Conservation (phyloP, 2,888 invertebrate species). For the Lissocephala sabroskyi region DNA sequence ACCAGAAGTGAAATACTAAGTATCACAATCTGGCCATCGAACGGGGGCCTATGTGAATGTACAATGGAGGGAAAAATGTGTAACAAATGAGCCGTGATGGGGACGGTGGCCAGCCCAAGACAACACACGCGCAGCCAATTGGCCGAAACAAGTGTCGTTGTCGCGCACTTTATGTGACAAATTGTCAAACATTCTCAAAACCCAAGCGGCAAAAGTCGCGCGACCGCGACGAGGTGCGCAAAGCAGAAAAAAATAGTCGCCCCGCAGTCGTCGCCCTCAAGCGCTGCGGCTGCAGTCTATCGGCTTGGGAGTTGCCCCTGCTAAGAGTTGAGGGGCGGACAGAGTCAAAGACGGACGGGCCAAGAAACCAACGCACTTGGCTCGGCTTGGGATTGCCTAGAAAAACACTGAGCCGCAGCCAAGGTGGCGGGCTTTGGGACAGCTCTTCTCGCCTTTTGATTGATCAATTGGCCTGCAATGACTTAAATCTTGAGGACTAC, state of each 20-base stretch:
- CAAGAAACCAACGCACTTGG: too few species aligned
- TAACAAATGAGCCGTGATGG: constrained; percentile 52
- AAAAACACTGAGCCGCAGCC: too few species aligned
- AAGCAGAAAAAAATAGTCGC: background rate
- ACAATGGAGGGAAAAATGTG: constrained; percentile 31
- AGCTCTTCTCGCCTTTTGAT: too few species aligned
- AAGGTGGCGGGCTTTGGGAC: too few species aligned
- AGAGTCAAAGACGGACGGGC: constrained; percentile 40
- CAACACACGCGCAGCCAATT: constrained; percentile 10
- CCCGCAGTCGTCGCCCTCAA: too few species aligned
- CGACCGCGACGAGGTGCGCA: constrained; percentile 7
- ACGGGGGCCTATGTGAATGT: constrained; percentile 21
- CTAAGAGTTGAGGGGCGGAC: constrained; percentile 51
- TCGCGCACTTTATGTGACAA: constrained; percentile 49
- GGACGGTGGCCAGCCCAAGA: background rate
- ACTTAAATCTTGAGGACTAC: too few species aligned
- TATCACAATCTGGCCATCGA: constrained; percentile 34
- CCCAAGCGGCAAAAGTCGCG: constrained; percentile 19
- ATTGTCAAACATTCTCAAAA: constrained; percentile 54
- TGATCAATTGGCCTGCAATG: too few species aligned
- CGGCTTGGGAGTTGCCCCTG: too few species aligned
- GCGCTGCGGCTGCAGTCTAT: constrained; percentile 43
- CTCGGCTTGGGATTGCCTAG: too few species aligned
- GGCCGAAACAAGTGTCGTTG: constrained; percentile 17
- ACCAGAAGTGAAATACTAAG: constrained; percentile 50